phyloP scores from a whole-genome alignment of 2,113 vertebrate species.

The Pangasianodon hypophthalmus region DNA sequence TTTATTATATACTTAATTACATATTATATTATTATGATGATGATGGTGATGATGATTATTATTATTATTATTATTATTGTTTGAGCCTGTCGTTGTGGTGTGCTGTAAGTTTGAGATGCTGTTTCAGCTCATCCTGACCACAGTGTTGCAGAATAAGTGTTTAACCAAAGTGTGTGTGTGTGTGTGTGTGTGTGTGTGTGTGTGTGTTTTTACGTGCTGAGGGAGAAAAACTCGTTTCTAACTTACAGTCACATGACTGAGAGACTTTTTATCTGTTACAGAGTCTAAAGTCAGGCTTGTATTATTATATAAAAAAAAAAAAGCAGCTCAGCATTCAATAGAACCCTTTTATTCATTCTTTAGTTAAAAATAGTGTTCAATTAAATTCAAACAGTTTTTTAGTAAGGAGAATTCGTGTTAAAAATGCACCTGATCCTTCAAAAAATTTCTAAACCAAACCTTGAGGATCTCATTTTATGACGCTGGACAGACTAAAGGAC shows the following conservation, averaged over 20 bases:
- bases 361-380: background rate
- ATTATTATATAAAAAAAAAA: no score
- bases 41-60: background rate
- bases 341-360: background rate
- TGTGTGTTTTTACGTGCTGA: background rate
- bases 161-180: background rate
- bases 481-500: no score
- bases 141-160: conserved; percentile 2
- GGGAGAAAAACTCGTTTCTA: background rate
- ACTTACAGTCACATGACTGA: background rate
- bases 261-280: background rate
- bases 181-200: background rate
- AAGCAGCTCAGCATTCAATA: background rate
- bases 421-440: no score
- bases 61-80: background rate
- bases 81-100: background rate
- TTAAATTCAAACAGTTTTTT: background rate
- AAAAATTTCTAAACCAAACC: no score
- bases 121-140: background rate
- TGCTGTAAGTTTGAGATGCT: background rate
- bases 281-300: background rate
- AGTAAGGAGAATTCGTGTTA: no score
- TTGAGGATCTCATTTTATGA: no score
- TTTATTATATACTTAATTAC: no score
- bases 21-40: no score